These are phyloP conservation scores for Drosophila imparisetae DNA, from an alignment of 2,888 invertebrate genomes.

Conservation along the genomic window DNA sequence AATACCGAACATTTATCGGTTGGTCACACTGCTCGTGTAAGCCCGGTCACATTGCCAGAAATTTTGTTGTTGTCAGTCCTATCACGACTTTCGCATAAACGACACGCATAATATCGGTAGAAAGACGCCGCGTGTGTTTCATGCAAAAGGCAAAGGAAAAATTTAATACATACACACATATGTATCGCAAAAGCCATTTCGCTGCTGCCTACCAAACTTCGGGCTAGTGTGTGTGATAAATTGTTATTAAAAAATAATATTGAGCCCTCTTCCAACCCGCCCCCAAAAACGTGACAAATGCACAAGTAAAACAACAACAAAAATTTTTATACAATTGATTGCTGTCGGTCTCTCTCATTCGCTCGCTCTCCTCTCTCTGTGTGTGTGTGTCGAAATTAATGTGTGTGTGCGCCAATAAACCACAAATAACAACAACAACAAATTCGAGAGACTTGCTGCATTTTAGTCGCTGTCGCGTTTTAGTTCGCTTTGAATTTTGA, in stretches of 20 bases:
- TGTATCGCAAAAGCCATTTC: constrained; percentile 45
- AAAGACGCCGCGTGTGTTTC: constrained; percentile 67
- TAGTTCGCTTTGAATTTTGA: constrained; percentile 43
- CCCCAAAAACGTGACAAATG: constrained; percentile 54
- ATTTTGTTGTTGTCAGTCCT: constrained; percentile 62
- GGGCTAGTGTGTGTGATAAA: constrained; percentile 65
- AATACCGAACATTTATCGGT: constrained; percentile 27
- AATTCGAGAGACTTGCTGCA: constrained; percentile 57
- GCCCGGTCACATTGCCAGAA: constrained; percentile 49
- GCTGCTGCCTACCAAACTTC: constrained; percentile 44
- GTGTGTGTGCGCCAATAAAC: constrained; percentile 56
- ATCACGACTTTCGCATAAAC: constrained; percentile 65
- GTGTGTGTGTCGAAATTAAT: constrained; percentile 26
- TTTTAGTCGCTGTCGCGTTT: constrained; percentile 58
- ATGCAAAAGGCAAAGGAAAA: constrained; percentile 57
- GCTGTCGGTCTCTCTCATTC: constrained; percentile 45
- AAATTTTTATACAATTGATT: constrained; percentile 62
- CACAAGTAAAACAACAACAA: constrained; percentile 48
- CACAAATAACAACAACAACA: constrained; percentile 49
- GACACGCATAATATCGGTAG: constrained; percentile 60
- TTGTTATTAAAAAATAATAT: constrained; percentile 39
- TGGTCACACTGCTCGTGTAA: constrained; percentile 29
- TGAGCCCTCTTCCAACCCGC: constrained; percentile 21
- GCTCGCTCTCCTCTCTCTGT: constrained; percentile 22
- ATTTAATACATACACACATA: constrained; percentile 46